Evolutionary conservation across 2,113 vertebrate species (phyloP).

Genomic region (Panthera leo): DNA sequence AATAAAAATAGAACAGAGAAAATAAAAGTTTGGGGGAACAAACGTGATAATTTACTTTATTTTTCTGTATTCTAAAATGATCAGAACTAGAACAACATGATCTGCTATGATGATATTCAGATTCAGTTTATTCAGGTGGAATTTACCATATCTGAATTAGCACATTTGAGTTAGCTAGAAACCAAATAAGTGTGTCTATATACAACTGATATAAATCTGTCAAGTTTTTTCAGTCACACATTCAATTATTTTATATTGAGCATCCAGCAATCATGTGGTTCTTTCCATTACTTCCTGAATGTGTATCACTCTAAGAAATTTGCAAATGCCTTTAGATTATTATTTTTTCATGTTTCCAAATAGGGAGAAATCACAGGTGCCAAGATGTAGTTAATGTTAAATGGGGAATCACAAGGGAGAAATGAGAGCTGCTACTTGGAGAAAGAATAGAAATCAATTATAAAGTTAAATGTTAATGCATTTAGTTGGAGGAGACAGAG

Average conservation of each 20-base stretch:
- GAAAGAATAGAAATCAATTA: neutral
- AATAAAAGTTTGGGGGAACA: neutral
- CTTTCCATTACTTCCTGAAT: neutral
- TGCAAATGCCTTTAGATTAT: neutral
- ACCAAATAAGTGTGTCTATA: neutral
- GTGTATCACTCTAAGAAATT: neutral
- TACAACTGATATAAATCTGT: neutral
- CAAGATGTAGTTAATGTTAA: neutral
- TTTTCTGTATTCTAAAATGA: slow-evolving; percentile 10
- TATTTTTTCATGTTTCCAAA: neutral
- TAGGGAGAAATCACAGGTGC: neutral
- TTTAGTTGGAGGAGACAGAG: neutral
- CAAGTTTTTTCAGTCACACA: neutral
- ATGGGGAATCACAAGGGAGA: neutral
- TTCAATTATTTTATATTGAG: neutral
- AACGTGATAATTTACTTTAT: neutral
- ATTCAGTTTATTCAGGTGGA: neutral
- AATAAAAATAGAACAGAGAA: neutral
- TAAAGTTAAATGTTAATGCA: neutral
- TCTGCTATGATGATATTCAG: neutral
- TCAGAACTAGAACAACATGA: neutral
- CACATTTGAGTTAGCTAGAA: neutral
- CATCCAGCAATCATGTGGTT: neutral
- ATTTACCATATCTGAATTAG: neutral
- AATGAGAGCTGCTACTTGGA: neutral